Base-by-base conservation (phyloP, 2,797 vertebrate genomes). In the Hoplostethus mediterraneus region DNA sequence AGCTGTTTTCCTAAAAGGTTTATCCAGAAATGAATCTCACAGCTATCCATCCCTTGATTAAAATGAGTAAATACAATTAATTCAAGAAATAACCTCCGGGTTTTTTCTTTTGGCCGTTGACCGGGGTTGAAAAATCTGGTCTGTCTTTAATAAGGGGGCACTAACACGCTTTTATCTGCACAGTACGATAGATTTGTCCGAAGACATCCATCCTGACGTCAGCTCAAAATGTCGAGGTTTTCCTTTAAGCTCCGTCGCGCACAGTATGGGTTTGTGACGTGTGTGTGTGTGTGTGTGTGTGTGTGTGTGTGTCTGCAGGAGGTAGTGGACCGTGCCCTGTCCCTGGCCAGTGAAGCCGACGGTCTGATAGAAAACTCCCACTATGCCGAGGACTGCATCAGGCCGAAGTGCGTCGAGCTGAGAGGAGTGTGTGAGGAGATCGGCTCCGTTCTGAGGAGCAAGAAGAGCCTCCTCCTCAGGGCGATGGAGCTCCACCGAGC, bases 331-430 rank as follows among this genome's bases (percentile, higher is more conserved):
- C 87, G 81, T 16, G 97, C 97, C 16, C 86, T 92, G 67, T 78
- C 92, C 9, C 90, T 99, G 64, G 95, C 94, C 0, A 80, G 80
- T 0, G 96, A 97, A 36, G 96, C 96, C 0, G 96, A 97, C 81
- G 67, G 70, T 56, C 95, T 99, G 75, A 97, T 98, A 13, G 90
- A 95, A 58, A 94, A 90, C 71, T 95, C 95, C 47, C 98, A 99
- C 92, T 99, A 99, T 0, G 98, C 97, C 0, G 94, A 97, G 82
- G 97, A 99, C 92, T 98, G 96, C 64, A 97, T 99, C 89, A 92
- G 93, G 73, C 97, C 98, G 7, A 99, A 99, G 91, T 98, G 98
- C 85, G 91, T 80, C 3, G 97, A 99, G 89, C 95, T 99, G 73
- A 90, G 92, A 62, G 89, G 83, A 52, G 94, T 94, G 66, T 96